Conservation (phyloP, 2,888 invertebrate species). For the Encarsia formosa region DNA sequence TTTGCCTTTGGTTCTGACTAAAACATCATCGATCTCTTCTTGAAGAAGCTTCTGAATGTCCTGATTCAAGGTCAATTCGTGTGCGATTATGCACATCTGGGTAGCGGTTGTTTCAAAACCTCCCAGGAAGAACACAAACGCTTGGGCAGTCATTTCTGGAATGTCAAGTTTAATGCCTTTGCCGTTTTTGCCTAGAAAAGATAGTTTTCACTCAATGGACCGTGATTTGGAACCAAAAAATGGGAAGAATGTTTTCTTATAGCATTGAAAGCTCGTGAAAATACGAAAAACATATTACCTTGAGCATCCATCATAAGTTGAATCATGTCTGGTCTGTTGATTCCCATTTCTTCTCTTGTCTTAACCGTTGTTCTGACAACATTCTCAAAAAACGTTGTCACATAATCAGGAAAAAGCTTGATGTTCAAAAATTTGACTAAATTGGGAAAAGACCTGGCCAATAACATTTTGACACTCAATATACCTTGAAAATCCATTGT, state of each 20-base stretch:
- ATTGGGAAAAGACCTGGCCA: constrained; percentile 24
- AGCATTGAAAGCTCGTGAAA: too few species aligned
- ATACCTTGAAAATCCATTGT: constrained; percentile 26
- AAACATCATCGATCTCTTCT: constrained; percentile 40
- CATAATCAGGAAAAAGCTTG: background rate
- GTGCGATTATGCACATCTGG: constrained; percentile 33
- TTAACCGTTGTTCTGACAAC: constrained; percentile 30
- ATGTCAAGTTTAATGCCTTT: constrained; percentile 25
- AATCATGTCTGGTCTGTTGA: constrained; percentile 57
- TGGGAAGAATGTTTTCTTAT: too few species aligned
- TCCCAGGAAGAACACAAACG: constrained; percentile 31
- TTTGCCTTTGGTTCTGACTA: too few species aligned
- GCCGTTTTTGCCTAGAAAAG: constrained; percentile 16
- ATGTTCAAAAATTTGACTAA: constrained; percentile 23
- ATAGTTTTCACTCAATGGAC: too few species aligned
- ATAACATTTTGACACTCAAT: constrained; percentile 20
- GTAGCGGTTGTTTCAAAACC: constrained; percentile 43
- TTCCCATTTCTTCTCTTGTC: constrained; percentile 31
- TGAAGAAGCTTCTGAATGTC: constrained; percentile 51
- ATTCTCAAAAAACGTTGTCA: constrained; percentile 26
- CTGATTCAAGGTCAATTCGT: constrained; percentile 43
- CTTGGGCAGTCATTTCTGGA: constrained; percentile 48
- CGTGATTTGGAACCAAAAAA: too few species aligned
- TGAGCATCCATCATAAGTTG: constrained; percentile 55
- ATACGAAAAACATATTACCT: too few species aligned